Evolutionary conservation across 2,797 vertebrate species (phyloP).

Genomic region (Kryptopterus vitreolus): DNA sequence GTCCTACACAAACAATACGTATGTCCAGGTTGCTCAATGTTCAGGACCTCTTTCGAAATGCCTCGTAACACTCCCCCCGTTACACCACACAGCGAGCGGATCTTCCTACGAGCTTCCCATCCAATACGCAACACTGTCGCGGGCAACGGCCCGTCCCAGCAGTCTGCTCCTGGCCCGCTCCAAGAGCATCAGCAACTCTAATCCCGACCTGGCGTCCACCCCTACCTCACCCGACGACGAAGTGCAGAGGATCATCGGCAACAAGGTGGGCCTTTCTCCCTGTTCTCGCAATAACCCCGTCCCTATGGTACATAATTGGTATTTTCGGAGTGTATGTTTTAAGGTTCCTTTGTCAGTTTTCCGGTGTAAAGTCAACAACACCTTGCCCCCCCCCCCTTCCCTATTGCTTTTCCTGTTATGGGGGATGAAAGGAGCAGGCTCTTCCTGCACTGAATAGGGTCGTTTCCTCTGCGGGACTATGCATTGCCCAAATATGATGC

Average conservation of each 20-base stretch:
- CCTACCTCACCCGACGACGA: constrained; percentile 86
- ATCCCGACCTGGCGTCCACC: constrained; percentile 83
- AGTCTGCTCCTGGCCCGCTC: constrained; percentile 84
- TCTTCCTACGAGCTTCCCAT: constrained; percentile 69
- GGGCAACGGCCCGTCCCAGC: constrained; percentile 77
- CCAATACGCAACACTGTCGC: constrained; percentile 84
- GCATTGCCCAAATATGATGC: constrained; percentile 51
- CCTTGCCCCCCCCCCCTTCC: constrained; percentile 1
- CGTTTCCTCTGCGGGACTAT: constrained; percentile 46
- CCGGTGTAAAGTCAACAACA: not conserved
- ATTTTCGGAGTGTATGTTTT: not conserved
- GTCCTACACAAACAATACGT: not conserved
- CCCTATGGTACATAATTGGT: not conserved
- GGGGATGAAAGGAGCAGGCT: constrained; percentile 14
- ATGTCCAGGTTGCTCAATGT: not conserved
- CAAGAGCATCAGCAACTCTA: constrained; percentile 92
- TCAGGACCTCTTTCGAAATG: not conserved
- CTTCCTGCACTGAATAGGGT: constrained; percentile 31
- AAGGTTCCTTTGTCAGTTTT: constrained; percentile 2
- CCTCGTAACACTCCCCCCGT: not conserved
- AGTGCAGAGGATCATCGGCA: constrained; percentile 85
- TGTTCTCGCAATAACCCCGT: not conserved
- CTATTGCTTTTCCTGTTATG: constrained; percentile 23
- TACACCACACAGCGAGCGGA: constrained; percentile 41
- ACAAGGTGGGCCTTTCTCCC: constrained; percentile 73